A percentile compares a stretch with the other conserved stretches of the same genome.
Conservation (phyloP, 1,140 invertebrate species). For the Diachasmimorpha longicaudata region DNA sequence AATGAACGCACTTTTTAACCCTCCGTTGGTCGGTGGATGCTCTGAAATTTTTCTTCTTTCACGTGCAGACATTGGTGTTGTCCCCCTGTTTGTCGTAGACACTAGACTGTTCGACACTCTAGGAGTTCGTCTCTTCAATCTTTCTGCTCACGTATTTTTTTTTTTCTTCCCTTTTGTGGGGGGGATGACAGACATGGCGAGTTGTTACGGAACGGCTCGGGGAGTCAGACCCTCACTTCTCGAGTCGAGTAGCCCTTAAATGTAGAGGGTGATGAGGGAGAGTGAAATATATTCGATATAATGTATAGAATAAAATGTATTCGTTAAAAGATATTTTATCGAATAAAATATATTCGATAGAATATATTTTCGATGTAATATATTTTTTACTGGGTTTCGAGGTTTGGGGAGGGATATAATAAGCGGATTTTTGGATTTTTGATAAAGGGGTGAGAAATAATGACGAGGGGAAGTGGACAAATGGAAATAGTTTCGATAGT, state of each 20-base stretch:
- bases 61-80: not conserved
- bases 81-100: not conserved
- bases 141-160: constrained; percentile 29
- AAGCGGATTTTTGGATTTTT: too few relatives aligned
- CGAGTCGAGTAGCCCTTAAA: not conserved
- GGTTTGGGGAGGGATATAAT: too few relatives aligned
- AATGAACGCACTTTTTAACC: not conserved
- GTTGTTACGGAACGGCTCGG: constrained; percentile 12
- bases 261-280: not conserved
- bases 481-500: too few relatives aligned
- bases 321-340: too few relatives aligned
- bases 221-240: constrained; percentile 8
- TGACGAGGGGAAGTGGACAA: too few relatives aligned
- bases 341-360: too few relatives aligned
- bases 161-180: constrained; percentile 1
- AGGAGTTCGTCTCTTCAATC: not conserved
- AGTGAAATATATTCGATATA: not conserved
- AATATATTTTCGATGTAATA: too few relatives aligned
- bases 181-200: constrained; percentile 6
- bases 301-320: too few relatives aligned
- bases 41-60: too few relatives aligned
- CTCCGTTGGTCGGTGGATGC: not conserved
- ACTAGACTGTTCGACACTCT: not conserved
- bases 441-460: too few relatives aligned
- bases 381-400: too few relatives aligned